A percentile compares a stretch with the other conserved stretches of the same genome.
Evolutionary conservation across 2,888 invertebrate species (phyloP).

Genomic region (Ptychoptera albimana): DNA sequence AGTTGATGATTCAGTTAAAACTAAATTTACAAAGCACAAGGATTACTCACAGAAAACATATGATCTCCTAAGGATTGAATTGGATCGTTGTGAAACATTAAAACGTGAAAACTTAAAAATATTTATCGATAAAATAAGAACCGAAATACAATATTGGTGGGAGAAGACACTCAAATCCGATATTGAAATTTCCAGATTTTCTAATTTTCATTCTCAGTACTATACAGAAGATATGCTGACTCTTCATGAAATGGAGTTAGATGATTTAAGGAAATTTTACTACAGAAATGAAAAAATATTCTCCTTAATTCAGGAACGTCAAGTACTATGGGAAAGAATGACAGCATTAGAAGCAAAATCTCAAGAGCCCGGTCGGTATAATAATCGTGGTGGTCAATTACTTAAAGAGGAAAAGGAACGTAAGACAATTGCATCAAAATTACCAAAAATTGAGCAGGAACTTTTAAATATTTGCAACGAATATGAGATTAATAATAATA

Average conservation of each 20-base stretch:
- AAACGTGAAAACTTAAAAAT: slow-evolving; percentile 61
- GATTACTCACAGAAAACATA: slow-evolving; percentile 21
- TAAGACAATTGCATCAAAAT: slow-evolving; percentile 51
- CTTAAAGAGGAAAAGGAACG: slow-evolving; percentile 75
- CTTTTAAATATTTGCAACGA: slow-evolving; percentile 37
- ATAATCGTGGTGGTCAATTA: slow-evolving; percentile 76
- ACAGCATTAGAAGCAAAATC: slow-evolving; percentile 57
- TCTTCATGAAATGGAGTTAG: slow-evolving; percentile 61
- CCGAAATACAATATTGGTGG: slow-evolving; percentile 60
- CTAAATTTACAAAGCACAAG: slow-evolving; percentile 38
- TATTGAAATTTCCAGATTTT: slow-evolving; percentile 41
- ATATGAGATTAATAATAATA: slow-evolving; percentile 37
- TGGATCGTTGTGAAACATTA: slow-evolving; percentile 55
- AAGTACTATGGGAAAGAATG: slow-evolving; percentile 58
- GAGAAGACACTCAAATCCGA: slow-evolving; percentile 54
- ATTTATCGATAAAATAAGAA: slow-evolving; percentile 38
- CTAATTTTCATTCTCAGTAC: slow-evolving; percentile 45
- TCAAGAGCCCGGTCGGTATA: slow-evolving; percentile 62
- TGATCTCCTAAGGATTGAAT: slow-evolving; percentile 39
- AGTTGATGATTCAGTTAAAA: slow-evolving; percentile 43
- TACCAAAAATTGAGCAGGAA: slow-evolving; percentile 58
- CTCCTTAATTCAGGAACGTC: slow-evolving; percentile 47
- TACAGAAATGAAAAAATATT: slow-evolving; percentile 49
- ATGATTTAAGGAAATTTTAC: slow-evolving; percentile 49
- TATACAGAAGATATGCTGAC: slow-evolving; percentile 68